These are phyloP conservation scores for Helostoma temminkii DNA, from an alignment of 2,797 vertebrate species.

Conservation along the genomic window DNA sequence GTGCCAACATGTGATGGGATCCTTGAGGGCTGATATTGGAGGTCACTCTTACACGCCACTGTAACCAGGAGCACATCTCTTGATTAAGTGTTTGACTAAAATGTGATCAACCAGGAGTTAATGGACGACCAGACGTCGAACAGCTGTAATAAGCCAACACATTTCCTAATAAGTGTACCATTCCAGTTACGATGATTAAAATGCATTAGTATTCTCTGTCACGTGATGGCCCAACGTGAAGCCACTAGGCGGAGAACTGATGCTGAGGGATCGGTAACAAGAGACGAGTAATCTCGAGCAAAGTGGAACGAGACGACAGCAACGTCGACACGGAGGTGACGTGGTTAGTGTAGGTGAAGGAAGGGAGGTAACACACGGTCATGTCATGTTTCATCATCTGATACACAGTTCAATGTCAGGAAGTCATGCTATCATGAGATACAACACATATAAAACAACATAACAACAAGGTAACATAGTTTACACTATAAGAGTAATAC, in stretches of 20 bases:
- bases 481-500: conserved; percentile 73
- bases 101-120: too few relatives aligned
- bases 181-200: neutral
- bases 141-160: neutral
- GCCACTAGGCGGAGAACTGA: conserved; percentile 2
- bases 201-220: conserved; percentile 8
- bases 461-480: conserved; percentile 44
- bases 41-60: too few relatives aligned
- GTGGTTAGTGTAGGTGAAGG: conserved; percentile 28
- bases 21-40: too few relatives aligned
- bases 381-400: conserved; percentile 37
- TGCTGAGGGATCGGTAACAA: conserved; percentile 5
- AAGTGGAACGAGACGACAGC: conserved; percentile 21
- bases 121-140: too few relatives aligned
- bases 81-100: too few relatives aligned
- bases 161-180: neutral
- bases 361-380: conserved; percentile 14
- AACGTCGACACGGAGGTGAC: conserved; percentile 14
- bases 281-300: conserved; percentile 28
- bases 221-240: conserved; percentile 9
- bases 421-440: conserved; percentile 58
- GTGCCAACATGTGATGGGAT: too few relatives aligned
- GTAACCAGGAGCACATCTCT: too few relatives aligned
- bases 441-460: conserved; percentile 47
- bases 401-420: conserved; percentile 45